Conservation (phyloP, 1,140 invertebrate genomes). For the Periplaneta americana region DNA sequence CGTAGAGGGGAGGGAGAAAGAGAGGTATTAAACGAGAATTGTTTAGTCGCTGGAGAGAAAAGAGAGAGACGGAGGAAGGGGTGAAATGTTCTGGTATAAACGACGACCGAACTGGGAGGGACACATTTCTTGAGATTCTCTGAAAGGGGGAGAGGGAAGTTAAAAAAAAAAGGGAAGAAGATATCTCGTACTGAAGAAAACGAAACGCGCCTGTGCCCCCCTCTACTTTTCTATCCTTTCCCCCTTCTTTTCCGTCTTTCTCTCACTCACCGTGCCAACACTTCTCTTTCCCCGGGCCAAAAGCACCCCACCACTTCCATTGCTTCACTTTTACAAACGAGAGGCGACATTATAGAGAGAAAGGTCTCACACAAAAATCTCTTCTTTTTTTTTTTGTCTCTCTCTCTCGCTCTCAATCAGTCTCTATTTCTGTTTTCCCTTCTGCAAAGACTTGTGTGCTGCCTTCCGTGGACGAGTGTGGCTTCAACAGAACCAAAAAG, state of each 20-base stretch:
- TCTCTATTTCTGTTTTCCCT: too few relatives aligned
- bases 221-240: background rate
- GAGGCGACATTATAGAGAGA: background rate
- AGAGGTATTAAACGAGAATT: background rate
- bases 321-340: conserved; percentile 2
- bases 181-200: background rate
- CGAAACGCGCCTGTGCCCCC: background rate
- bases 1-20: background rate
- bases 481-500: background rate
- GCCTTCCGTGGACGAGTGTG: too few relatives aligned
- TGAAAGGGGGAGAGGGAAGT: background rate
- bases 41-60: conserved; percentile 8
- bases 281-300: background rate
- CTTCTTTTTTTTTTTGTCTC: background rate
- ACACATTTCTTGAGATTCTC: background rate
- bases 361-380: conserved; percentile 2
- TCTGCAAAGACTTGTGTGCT: too few relatives aligned
- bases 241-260: background rate
- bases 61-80: too few relatives aligned
- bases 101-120: too few relatives aligned
- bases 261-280: too few relatives aligned
- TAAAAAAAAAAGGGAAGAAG: background rate
- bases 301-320: background rate
- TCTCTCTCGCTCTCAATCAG: too few relatives aligned
- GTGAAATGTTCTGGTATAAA: background rate